Percentiles rank a stretch among this genome's conserved stretches.
Evolutionary conservation across 2,113 vertebrate species (phyloP).

Genomic region (Dicrurus megarhynchus): DNA sequence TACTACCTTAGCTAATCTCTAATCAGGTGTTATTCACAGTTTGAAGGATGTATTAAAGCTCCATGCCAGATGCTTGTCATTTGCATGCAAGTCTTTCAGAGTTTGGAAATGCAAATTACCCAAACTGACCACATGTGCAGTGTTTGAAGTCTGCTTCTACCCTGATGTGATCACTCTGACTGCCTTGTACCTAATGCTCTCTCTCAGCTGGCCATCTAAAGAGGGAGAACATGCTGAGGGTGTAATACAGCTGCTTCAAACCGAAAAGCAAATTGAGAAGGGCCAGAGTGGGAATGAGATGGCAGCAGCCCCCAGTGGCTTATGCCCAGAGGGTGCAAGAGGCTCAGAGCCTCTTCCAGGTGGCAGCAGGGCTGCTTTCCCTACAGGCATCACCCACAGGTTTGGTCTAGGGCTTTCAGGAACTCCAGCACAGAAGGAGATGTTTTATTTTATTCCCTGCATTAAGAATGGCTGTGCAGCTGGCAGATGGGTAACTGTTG

Average conservation of each 20-base stretch:
- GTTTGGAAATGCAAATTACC: not conserved
- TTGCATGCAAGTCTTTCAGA: not conserved
- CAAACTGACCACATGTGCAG: not conserved
- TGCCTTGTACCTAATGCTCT: not conserved
- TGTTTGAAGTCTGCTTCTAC: not conserved
- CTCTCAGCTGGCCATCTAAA: not conserved
- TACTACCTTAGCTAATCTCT: not conserved
- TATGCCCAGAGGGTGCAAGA: not conserved
- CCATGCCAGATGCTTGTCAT: not conserved
- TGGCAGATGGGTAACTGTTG: conserved; percentile 20
- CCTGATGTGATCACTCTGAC: not conserved
- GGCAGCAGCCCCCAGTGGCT: not conserved
- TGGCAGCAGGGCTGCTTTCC: not conserved
- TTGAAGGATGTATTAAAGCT: not conserved
- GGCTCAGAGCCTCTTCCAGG: not conserved
- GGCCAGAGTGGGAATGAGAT: not conserved
- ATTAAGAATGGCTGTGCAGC: not conserved
- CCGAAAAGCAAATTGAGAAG: not conserved
- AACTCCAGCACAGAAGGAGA: not conserved
- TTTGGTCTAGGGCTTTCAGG: not conserved
- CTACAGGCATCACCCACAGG: not conserved
- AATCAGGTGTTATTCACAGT: not conserved
- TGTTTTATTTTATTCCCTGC: not conserved
- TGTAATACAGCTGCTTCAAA: not conserved
- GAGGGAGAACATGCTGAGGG: not conserved